Evolutionary conservation across 2,113 vertebrate species (phyloP), one percentile per base, ranked within the genome.

Genomic region (Rhea americana): DNA sequence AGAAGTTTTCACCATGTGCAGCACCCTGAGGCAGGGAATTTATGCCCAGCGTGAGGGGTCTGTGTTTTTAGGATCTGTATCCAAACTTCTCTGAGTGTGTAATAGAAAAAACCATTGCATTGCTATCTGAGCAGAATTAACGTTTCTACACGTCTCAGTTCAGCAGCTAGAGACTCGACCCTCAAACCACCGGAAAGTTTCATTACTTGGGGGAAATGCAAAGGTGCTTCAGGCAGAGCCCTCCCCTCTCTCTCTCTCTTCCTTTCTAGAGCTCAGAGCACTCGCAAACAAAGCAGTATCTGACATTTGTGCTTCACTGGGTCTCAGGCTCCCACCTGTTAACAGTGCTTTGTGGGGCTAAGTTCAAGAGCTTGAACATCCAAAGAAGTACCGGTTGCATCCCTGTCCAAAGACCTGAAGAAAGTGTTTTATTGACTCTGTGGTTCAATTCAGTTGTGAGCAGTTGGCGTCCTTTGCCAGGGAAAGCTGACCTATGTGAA

Each of bases 141-240:
- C 7, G 6, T 30, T 21, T 45, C 2, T 1, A 15, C 74, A 11
- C 22, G 7, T 7, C 63, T 70, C 2, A 0, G 30, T 20, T 77
- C 7, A n/a, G 7, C 13, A 26, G 19, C 14, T 13, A 74, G 7
- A 77, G 48, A 2, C 26, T 83, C 0, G n/a, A 68, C 86, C 91
- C 73, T 74, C 74, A 91, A 93, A 80, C 82, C 78, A 94, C 82
- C 11, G 4, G 75, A 89, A 96, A 89, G 75, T 12, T 67, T 26
- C 7, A 4, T 15, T 8, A 17, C 77, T 75, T 3, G 4, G 13
- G 39, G 59, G 68, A 39, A 13, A 13, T 4, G 37, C 2, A 8
- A 55, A 63, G 76, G 15, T 45, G 21, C 7, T 73, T 53, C 11
- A 12, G 53, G 51, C 74, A 14, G 26, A 81, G 70, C 53, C 62